These are phyloP conservation scores for Etheostoma cragini DNA, from an alignment of 2,113 vertebrate species.

Conservation along the genomic window DNA sequence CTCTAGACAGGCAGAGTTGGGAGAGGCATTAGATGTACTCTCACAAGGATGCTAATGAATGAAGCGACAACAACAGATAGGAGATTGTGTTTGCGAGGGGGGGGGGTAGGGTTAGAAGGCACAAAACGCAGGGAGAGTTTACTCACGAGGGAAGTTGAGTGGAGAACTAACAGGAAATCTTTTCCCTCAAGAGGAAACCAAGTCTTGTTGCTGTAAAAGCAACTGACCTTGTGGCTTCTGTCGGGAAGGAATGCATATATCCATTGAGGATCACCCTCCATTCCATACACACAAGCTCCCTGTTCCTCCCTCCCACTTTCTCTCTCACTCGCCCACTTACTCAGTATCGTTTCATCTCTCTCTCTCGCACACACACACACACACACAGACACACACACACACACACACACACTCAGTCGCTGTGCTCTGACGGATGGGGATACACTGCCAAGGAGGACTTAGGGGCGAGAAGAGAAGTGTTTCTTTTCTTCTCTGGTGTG, in stretches of 20 bases:
- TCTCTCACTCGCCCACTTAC: constrained; percentile 64
- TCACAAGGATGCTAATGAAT: constrained; percentile 28
- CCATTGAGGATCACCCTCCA: constrained; percentile 64
- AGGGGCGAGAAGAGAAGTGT: constrained; percentile 67
- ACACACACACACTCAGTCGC: constrained; percentile 58
- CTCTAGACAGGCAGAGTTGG: constrained; percentile 6
- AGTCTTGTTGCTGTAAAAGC: constrained; percentile 64
- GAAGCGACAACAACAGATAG: neutral
- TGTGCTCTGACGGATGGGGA: constrained; percentile 75
- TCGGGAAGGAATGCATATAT: constrained; percentile 56
- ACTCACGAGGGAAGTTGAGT: constrained; percentile 55
- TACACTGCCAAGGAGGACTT: constrained; percentile 75
- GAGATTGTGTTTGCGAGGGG: neutral
- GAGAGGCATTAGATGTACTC: constrained; percentile 33
- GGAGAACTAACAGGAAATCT: constrained; percentile 64
- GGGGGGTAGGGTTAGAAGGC: neutral
- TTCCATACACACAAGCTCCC: constrained; percentile 31
- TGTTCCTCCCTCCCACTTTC: constrained; percentile 47
- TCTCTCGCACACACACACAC: neutral
- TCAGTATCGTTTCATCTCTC: constrained; percentile 67
- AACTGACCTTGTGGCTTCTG: constrained; percentile 68
- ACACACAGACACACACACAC: constrained; percentile 31
- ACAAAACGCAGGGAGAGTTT: constrained; percentile 29
- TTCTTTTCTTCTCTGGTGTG: constrained; percentile 66
- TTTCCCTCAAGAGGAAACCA: constrained; percentile 58